Base-by-base conservation (phyloP, 2,888 invertebrate genomes). In the Rhingia rostrata region DNA sequence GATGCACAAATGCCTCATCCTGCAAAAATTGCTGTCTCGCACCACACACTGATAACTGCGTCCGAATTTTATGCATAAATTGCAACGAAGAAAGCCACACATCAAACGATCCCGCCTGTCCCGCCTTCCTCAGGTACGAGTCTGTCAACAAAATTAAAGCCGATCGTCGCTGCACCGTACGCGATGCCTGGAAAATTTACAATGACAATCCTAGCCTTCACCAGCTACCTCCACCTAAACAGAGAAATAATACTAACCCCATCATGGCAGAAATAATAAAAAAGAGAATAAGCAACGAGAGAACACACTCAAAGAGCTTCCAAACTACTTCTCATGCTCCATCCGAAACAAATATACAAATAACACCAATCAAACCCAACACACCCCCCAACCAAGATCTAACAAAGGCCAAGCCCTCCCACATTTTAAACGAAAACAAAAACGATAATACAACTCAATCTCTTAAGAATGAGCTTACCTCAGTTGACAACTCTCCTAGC, bases 61-160 rank as follows among this genome's bases (percentile, higher is more conserved):
- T 4, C 1, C 56, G 60, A 10, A 70, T 49, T 14, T 75, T 47
- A 32, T 81, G 78, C 39, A 73, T 84, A 6, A 86, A 79, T 43
- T 86, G 81, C 33, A 51, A 86, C 14, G 69, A 51, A 12, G 86
- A 86, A 12, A 70, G 32, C 10, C 79, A 86, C 35, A 47, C 75
- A 4, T 79, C 81, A 6, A 53, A 67, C 33, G 67, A 79, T 7
- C 60, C 81, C 4, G 10, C 60, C 0, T 78, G 81, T 6, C 77
- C 78, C 10, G 54, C 33, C 10, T 84, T 79, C 51, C 66, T 80
- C 6, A 63, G 63, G 12, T 75, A 86, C 41, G 85, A 85, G 30
- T 69, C 85, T 3, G 70, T 86, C 3, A 85, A 82, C 22, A 85
- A 85, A 74, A 75, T 85, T 6, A 83, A 77, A 80, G 69, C 79